Conservation (phyloP, 2,113 vertebrate species). For the Rhipidura dahli region DNA sequence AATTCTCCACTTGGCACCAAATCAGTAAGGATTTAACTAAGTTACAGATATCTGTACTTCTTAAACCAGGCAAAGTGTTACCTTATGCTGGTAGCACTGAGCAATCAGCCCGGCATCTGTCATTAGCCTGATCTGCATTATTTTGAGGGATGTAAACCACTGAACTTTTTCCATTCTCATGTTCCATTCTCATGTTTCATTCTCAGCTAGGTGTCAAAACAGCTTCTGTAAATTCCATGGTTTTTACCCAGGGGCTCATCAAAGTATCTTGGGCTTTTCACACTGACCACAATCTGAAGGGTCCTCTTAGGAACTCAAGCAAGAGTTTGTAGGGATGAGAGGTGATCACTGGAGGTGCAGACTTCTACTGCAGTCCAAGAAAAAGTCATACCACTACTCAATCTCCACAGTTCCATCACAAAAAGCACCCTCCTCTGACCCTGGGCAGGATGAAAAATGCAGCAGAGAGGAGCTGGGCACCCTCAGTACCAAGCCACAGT, state of each 20-base stretch:
- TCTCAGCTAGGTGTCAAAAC: background rate
- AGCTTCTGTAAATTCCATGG: rapidly evolving
- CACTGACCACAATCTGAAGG: background rate
- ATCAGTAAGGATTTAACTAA: background rate
- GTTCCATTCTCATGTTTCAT: background rate
- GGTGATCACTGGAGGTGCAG: background rate
- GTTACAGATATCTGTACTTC: background rate
- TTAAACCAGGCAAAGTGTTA: background rate
- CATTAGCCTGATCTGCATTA: background rate
- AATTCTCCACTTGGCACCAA: background rate
- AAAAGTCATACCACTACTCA: background rate
- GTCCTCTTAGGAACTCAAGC: background rate
- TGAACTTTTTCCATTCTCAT: background rate
- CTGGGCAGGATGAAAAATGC: background rate
- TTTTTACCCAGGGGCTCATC: background rate
- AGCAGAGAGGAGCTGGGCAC: background rate
- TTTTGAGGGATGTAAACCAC: background rate
- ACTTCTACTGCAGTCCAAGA: background rate
- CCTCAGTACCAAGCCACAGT: background rate
- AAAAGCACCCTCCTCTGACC: background rate
- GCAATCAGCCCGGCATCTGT: background rate
- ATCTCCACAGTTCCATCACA: background rate
- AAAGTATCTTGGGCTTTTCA: background rate
- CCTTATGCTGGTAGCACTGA: background rate
- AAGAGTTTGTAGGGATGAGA: background rate